These are phyloP conservation scores for Timema podura DNA, from an alignment of 2,888 invertebrate genomes.

Conservation along the genomic window DNA sequence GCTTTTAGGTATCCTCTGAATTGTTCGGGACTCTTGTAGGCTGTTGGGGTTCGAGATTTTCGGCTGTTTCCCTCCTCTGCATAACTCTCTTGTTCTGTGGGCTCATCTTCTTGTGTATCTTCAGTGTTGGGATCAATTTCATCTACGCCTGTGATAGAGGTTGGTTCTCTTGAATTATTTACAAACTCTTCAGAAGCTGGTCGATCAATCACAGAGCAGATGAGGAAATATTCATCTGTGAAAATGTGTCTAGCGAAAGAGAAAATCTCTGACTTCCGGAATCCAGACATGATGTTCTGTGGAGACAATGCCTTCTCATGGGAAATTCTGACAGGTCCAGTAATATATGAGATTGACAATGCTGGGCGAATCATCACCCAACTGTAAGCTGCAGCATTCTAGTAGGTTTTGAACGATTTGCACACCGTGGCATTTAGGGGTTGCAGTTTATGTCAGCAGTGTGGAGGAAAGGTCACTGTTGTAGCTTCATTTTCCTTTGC, in stretches of 20 bases:
- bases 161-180: not conserved
- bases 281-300: slow-evolving; percentile 31
- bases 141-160: not conserved
- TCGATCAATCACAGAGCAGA: slow-evolving; percentile 34
- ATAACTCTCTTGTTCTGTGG: no score
- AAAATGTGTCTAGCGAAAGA: slow-evolving; percentile 39
- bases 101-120: not conserved
- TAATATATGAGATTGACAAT: slow-evolving; percentile 37
- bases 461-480: slow-evolving; percentile 43
- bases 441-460: slow-evolving; percentile 37
- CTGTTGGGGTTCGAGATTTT: not conserved
- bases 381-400: slow-evolving; percentile 39
- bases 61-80: no score
- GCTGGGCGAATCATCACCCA: slow-evolving; percentile 38
- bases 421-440: slow-evolving; percentile 35
- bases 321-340: slow-evolving; percentile 41
- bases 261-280: slow-evolving; percentile 36
- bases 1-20: slow-evolving; percentile 3
- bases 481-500: slow-evolving; percentile 42
- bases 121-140: not conserved
- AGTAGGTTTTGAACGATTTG: slow-evolving; percentile 37
- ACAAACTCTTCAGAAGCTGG: slow-evolving; percentile 10
- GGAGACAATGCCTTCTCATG: slow-evolving; percentile 33
- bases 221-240: slow-evolving; percentile 37
- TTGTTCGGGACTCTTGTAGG: not conserved